phyloP scores from a whole-genome alignment of 1,140 invertebrate species.

The Thaumetopoea pityocampa region DNA sequence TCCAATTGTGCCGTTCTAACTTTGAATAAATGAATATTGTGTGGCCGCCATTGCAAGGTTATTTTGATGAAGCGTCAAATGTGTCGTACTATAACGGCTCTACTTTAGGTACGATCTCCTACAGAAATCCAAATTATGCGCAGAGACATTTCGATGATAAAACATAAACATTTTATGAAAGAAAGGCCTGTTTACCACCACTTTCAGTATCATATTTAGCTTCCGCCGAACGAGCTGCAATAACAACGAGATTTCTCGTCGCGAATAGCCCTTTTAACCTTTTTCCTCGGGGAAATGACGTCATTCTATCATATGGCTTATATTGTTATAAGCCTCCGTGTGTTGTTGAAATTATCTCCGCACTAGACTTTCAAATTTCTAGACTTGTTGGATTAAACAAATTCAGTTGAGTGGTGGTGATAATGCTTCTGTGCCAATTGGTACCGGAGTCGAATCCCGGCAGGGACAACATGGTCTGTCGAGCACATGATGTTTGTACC shows the following conservation, averaged over 20 bases:
- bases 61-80: too few species aligned
- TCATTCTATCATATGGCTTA: constrained; percentile 22
- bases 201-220: constrained; percentile 19
- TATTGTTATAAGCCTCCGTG: constrained; percentile 24
- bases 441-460: neutral
- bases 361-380: constrained; percentile 12
- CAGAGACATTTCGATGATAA: constrained; percentile 7
- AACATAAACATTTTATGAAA: constrained; percentile 7
- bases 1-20: too few species aligned
- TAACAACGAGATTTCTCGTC: constrained; percentile 24
- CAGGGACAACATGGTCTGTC: constrained; percentile 6
- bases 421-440: constrained; percentile 3
- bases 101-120: too few species aligned
- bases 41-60: too few species aligned
- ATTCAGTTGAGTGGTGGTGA: constrained; percentile 1
- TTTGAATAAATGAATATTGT: too few species aligned
- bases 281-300: constrained; percentile 23
- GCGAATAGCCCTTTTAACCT: constrained; percentile 24
- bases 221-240: constrained; percentile 16
- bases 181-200: constrained; percentile 6
- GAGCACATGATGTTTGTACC: constrained; percentile 13
- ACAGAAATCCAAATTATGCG: too few species aligned
- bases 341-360: constrained; percentile 21
- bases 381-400: constrained; percentile 1
- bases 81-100: too few species aligned